Evolutionary conservation across 92 coral and sea anemone genomes (phyloP).

Genomic region (Actinernus sp.): DNA sequence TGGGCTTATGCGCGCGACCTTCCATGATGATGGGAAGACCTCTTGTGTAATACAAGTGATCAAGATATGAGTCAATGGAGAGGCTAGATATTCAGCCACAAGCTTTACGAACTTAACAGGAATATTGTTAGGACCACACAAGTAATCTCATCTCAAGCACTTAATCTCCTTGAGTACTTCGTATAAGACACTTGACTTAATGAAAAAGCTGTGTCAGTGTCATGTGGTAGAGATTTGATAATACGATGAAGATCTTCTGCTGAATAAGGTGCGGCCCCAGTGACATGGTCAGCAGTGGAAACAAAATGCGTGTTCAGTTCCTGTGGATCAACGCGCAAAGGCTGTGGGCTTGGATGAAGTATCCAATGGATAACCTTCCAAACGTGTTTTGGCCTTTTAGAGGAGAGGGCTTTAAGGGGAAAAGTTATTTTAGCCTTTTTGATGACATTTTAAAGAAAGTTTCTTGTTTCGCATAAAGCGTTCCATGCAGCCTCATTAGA

Average conservation of each 20-base stretch:
- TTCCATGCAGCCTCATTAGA: slow-evolving; percentile 1
- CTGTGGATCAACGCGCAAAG: slow-evolving; percentile 18
- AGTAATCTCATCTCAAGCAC: slow-evolving; percentile 30
- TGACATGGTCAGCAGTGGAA: slow-evolving; percentile 23
- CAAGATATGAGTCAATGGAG: slow-evolving; percentile 27
- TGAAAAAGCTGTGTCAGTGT: too few relatives aligned
- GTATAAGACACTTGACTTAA: slow-evolving; percentile 17
- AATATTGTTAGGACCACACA: slow-evolving; percentile 34
- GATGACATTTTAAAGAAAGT: slow-evolving; percentile 1
- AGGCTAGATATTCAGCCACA: slow-evolving; percentile 11
- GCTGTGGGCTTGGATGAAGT: slow-evolving; percentile 16
- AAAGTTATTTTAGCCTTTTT: slow-evolving; percentile 21
- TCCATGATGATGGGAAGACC: slow-evolving; percentile 17
- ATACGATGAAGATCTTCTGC: too few relatives aligned
- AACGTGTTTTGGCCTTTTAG: slow-evolving; percentile 19
- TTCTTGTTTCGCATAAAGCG: slow-evolving; percentile 12
- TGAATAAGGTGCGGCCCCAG: too few relatives aligned
- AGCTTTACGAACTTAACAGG: slow-evolving; percentile 27
- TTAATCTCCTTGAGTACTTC: slow-evolving; percentile 1
- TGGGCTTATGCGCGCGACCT: slow-evolving; percentile 1
- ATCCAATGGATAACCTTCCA: slow-evolving; percentile 44
- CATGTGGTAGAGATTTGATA: too few relatives aligned
- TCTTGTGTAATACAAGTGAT: slow-evolving; percentile 11
- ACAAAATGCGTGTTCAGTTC: slow-evolving; percentile 24
- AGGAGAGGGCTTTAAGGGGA: slow-evolving; percentile 23